Percentiles rank a stretch among this genome's conserved stretches.
Evolutionary conservation across 2,797 vertebrate genomes (phyloP).

Genomic region (Knipowitschia caucasica): DNA sequence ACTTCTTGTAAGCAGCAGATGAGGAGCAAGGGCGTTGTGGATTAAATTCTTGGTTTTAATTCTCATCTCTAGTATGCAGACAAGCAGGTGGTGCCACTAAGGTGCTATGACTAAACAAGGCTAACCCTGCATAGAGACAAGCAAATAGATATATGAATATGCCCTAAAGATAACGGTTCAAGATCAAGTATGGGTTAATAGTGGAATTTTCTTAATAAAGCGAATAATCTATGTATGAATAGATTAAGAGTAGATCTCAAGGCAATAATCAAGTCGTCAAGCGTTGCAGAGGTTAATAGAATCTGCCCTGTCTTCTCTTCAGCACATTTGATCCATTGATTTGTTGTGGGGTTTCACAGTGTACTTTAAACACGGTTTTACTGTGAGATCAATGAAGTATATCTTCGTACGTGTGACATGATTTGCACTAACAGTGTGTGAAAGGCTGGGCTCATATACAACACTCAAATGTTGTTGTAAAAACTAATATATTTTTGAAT

Average conservation of each 20-base stretch:
- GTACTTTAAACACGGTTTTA: too few relatives aligned
- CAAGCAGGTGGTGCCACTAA: not conserved
- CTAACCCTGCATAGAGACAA: not conserved
- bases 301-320: not conserved
- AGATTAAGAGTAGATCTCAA: not conserved
- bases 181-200: not conserved
- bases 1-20: not conserved
- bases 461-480: too few relatives aligned
- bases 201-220: too few relatives aligned
- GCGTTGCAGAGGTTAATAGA: conserved; percentile 7
- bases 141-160: not conserved
- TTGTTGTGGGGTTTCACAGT: not conserved
- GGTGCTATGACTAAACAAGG: too few relatives aligned
- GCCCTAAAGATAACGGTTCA: not conserved
- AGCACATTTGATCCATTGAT: not conserved
- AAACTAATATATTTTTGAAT: too few relatives aligned
- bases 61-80: not conserved
- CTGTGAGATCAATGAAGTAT: too few relatives aligned
- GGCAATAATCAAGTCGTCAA: not conserved
- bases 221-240: not conserved
- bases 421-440: conserved; percentile 12
- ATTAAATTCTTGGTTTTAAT: not conserved
- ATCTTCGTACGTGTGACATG: conserved; percentile 3
- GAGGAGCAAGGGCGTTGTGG: not conserved
- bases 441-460: too few relatives aligned